A percentile compares a stretch with the other conserved stretches of the same genome.
Conservation (phyloP, 2,797 vertebrate species). For the Gadopsis marmoratus region DNA sequence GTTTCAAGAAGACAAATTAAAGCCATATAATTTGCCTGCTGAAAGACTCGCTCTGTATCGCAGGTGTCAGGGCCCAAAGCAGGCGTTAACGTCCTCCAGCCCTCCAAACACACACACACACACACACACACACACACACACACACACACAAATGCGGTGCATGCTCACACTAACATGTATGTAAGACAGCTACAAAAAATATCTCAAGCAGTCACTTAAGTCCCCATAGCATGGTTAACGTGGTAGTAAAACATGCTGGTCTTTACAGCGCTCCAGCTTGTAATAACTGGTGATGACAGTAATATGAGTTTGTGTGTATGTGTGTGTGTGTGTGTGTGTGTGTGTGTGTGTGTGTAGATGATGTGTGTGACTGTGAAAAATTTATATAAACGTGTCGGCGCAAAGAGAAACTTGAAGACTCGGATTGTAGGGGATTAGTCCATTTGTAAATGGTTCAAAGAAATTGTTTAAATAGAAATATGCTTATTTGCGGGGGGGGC, state of each 20-base stretch:
- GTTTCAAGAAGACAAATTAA: slow-evolving; percentile 82
- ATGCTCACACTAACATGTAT: slow-evolving; percentile 47
- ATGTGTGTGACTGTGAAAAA: slow-evolving; percentile 54
- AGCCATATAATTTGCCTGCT: slow-evolving; percentile 79
- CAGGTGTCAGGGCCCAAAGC: slow-evolving; percentile 73
- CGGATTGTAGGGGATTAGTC: slow-evolving; percentile 29
- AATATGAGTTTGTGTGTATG: slow-evolving; percentile 66
- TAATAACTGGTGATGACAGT: slow-evolving; percentile 80
- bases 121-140: slow-evolving; percentile 17
- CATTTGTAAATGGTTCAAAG: slow-evolving; percentile 1
- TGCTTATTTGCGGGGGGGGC: not conserved
- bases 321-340: slow-evolving; percentile 21
- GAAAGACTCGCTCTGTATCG: slow-evolving; percentile 81
- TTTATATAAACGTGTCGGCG: slow-evolving; percentile 20
- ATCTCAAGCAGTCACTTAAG: slow-evolving; percentile 83
- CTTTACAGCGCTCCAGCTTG: slow-evolving; percentile 60
- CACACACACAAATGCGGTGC: slow-evolving; percentile 6
- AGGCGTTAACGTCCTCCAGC: slow-evolving; percentile 70
- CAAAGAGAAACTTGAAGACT: slow-evolving; percentile 17
- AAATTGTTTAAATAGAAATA: slow-evolving; percentile 4
- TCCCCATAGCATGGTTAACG: slow-evolving; percentile 71
- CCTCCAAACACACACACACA: slow-evolving; percentile 6
- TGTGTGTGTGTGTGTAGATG: slow-evolving; percentile 16
- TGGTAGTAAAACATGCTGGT: slow-evolving; percentile 80
- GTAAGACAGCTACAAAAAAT: slow-evolving; percentile 69